Conservation (phyloP, 2,797 vertebrate genomes). For the Trachurus trachurus region DNA sequence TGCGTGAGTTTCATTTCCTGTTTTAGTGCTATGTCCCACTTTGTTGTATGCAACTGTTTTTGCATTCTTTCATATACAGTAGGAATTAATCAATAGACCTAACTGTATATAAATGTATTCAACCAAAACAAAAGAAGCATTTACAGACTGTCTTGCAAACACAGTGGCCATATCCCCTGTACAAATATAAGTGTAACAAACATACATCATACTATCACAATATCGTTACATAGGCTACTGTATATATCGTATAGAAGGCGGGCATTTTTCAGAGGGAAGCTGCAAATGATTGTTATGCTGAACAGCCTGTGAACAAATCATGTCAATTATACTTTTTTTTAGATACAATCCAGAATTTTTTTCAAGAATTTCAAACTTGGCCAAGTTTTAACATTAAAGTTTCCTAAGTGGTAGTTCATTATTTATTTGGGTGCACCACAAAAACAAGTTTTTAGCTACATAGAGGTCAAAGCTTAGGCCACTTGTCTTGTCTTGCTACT, state of each 20-base stretch:
- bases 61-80: conserved; percentile 16
- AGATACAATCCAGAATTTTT: not conserved
- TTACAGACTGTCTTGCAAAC: not conserved
- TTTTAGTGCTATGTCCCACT: conserved; percentile 35
- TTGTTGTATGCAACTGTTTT: conserved; percentile 12
- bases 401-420: not conserved
- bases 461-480: not conserved
- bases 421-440: not conserved
- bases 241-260: conserved; percentile 20
- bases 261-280: conserved; percentile 18
- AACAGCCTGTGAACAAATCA: conserved; percentile 7
- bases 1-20: conserved; percentile 48
- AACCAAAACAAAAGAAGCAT: not conserved
- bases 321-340: conserved; percentile 4
- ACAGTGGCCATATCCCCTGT: not conserved
- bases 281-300: conserved; percentile 10
- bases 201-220: conserved; percentile 24
- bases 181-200: not conserved
- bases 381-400: not conserved
- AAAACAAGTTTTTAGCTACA: not conserved
- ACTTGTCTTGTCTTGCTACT: not conserved
- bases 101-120: conserved; percentile 9
- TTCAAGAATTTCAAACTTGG: not conserved
- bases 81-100: not conserved
- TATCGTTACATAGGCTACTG: conserved; percentile 1